phyloP scores from a whole-genome alignment of 2,797 vertebrate species.

The Coilia nasus region DNA sequence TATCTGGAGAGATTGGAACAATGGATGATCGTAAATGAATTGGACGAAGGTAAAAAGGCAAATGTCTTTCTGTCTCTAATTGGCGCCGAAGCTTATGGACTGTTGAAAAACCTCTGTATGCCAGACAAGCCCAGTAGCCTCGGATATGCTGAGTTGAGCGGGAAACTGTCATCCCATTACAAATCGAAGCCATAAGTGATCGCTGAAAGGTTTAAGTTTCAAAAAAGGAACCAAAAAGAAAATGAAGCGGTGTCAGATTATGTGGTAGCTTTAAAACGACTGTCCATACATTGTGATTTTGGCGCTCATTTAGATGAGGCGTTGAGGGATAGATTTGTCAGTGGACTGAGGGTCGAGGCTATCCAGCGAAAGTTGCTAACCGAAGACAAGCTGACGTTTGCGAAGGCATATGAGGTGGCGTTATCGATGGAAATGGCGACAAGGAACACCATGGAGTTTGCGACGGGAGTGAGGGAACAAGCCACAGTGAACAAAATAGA shows the following conservation, averaged over 20 bases:
- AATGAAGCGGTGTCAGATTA: neutral
- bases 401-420: neutral
- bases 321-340: neutral
- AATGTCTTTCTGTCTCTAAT: constrained; percentile 24
- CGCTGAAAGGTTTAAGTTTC: neutral
- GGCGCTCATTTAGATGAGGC: neutral
- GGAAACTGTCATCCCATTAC: neutral
- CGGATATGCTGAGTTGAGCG: neutral
- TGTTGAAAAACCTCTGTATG: constrained; percentile 24
- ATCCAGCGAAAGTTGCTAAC: neutral
- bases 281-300: neutral
- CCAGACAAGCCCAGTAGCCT: constrained; percentile 19
- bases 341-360: neutral
- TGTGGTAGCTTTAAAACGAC: constrained; percentile 7
- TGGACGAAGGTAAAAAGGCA: neutral
- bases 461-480: neutral
- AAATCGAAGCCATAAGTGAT: neutral
- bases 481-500: neutral
- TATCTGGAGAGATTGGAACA: constrained; percentile 28
- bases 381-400: neutral
- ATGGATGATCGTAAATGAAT: constrained; percentile 32
- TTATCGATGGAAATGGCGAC: neutral
- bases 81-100: constrained; percentile 22
- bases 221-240: neutral
- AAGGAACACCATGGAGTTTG: neutral